Percentiles rank a stretch among this genome's conserved stretches.
These are phyloP conservation scores for Osmoderma eremita DNA, from an alignment of 2,888 invertebrate genomes.

Conservation along the genomic window DNA sequence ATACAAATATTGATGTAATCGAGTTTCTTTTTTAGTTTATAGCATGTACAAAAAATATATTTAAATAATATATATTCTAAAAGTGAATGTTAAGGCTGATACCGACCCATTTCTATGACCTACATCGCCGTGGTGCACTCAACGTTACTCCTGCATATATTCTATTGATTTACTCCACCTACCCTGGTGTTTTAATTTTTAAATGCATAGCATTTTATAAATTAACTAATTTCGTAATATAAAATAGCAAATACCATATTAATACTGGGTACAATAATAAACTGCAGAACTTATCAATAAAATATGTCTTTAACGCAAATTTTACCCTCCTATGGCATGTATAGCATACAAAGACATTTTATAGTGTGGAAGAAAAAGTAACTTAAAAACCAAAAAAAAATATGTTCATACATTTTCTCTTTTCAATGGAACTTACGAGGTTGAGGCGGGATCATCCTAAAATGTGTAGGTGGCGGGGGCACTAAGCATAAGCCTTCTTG, in stretches of 20 bases:
- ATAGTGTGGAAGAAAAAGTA: not conserved
- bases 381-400: not conserved
- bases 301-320: not conserved
- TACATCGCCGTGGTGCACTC: constrained; percentile 47
- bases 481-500: constrained; percentile 62
- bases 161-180: constrained; percentile 45
- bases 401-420: constrained; percentile 15
- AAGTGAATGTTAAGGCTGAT: constrained; percentile 44
- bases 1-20: no score
- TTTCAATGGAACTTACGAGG: constrained; percentile 53
- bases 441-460: constrained; percentile 60
- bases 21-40: no score
- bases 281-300: no score
- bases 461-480: constrained; percentile 58
- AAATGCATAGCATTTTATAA: constrained; percentile 3
- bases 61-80: not conserved
- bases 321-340: constrained; percentile 1
- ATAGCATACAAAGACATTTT: not conserved
- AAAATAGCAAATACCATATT: no score
- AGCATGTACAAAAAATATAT: not conserved
- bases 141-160: constrained; percentile 47
- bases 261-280: no score
- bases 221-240: not conserved
- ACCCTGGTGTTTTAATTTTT: constrained; percentile 35
- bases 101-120: constrained; percentile 50